Evolutionary conservation across 2,797 vertebrate genomes (phyloP), one percentile per base, ranked within the genome.

Genomic region (Ambastaia sidthimunki): DNA sequence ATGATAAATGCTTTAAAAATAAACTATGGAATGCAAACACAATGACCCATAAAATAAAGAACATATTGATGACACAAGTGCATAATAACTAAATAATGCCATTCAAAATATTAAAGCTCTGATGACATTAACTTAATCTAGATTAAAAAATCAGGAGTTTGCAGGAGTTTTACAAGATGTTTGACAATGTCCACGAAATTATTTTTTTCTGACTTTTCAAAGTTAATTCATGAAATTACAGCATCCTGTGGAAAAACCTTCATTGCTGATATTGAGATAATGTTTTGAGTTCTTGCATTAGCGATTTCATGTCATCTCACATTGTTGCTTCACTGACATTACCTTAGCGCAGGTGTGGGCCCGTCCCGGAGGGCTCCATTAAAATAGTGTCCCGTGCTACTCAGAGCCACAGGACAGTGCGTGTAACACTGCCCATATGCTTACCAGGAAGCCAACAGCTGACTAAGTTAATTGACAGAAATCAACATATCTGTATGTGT

Each of bases 361-460:
- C 60, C 78, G 90, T 93, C 93, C 94, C 93, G 78, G 82, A 91
- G 93, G 94, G 91, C 91, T 93, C 92, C 85, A 95, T 95, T 95
- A 94, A 94, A 94, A 93, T 44, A 85, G 87, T 91, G 89, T 90
- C 91, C 90, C 90, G 82, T 87, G 88, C 89, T 84, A 86, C 88
- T 84, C 85, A 55, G 88, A 90, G 90, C 89, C 88, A 86, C 91
- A 91, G 89, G 89, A 92, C 92, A 93, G 91, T 92, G 91, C 90
- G 91, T 93, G 91, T 91, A 94, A 93, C 92, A 89, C 78, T 75
- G 88, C 92, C 93, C 94, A 94, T 95, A 94, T 95, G 94, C 92
- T 91, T 92, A 89, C 87, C 93, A 94, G 92, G 91, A 94, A 90
- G 91, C 91, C 91, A 94, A 93, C 94, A 95, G 93, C 93, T 94